These are phyloP conservation scores for Thunnus maccoyii DNA, from an alignment of 2,113 vertebrate genomes.

Conservation along the genomic window DNA sequence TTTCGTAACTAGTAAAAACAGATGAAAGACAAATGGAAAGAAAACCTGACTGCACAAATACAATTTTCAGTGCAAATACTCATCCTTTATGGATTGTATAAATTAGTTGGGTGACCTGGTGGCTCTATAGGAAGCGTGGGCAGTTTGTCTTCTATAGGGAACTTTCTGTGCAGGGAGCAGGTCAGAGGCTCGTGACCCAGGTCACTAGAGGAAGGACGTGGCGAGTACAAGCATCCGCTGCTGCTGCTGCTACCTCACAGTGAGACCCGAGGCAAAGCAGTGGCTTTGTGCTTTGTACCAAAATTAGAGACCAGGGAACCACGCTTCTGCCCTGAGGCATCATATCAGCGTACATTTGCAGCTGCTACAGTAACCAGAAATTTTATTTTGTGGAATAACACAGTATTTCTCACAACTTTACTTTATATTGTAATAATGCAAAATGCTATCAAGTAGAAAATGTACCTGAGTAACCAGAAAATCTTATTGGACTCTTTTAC, in stretches of 20 bases:
- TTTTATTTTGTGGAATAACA: neutral
- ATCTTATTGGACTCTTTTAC: neutral
- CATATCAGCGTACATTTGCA: neutral
- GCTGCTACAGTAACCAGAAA: neutral
- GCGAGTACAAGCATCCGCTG: slow-evolving; percentile 76
- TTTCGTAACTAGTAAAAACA: neutral
- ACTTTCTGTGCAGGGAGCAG: slow-evolving; percentile 64
- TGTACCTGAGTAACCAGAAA: neutral
- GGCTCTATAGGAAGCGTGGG: slow-evolving; percentile 72
- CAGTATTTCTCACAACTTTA: neutral
- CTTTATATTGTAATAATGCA: no score
- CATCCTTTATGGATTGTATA: slow-evolving; percentile 32
- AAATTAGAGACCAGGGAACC: neutral
- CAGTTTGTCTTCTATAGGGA: slow-evolving; percentile 60
- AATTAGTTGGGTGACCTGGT: slow-evolving; percentile 37
- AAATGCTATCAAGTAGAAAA: neutral
- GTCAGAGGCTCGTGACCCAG: slow-evolving; percentile 71
- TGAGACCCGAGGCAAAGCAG: slow-evolving; percentile 15
- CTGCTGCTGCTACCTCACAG: slow-evolving; percentile 44
- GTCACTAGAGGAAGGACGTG: slow-evolving; percentile 81
- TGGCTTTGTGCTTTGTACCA: no score
- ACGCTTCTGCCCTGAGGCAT: neutral
- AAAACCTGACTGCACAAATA: neutral
- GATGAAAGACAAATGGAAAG: neutral
- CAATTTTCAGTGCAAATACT: neutral